A percentile compares a stretch with the other conserved stretches of the same genome.
Evolutionary conservation across 2,888 invertebrate genomes (phyloP).

Genomic region (Chouioia cunea): DNA sequence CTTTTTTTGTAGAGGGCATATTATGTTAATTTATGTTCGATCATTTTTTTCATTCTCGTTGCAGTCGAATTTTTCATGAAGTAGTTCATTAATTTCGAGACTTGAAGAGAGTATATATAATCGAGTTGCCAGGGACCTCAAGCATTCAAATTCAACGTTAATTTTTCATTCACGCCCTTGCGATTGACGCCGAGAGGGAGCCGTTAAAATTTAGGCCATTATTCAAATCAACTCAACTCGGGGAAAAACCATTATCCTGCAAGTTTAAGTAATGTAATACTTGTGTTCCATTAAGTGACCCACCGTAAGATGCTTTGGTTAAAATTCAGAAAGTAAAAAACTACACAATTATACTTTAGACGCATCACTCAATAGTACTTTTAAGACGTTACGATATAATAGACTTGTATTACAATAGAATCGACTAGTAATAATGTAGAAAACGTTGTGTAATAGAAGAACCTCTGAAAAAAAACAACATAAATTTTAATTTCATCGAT

Average conservation of each 20-base stretch:
- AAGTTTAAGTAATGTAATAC: too few relatives aligned
- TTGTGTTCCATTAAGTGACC: too few relatives aligned
- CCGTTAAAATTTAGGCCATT: not conserved
- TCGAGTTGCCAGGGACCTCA: too few relatives aligned
- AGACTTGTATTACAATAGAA: constrained; percentile 4
- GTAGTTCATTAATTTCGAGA: too few relatives aligned
- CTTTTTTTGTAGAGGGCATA: not conserved
- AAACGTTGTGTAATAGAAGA: not conserved
- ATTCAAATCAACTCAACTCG: too few relatives aligned
- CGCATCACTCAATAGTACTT: not conserved
- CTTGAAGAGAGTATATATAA: too few relatives aligned
- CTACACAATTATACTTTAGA: too few relatives aligned
- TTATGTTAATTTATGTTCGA: not conserved
- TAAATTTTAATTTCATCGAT: constrained; percentile 6
- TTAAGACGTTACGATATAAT: constrained; percentile 4
- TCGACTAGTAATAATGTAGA: constrained; percentile 8
- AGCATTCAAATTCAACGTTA: too few relatives aligned
- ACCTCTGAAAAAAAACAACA: not conserved
- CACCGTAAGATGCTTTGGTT: too few relatives aligned
- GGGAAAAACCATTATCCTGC: too few relatives aligned
- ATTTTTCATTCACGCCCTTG: not conserved
- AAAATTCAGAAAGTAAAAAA: too few relatives aligned
- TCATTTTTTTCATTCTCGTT: constrained; percentile 12
- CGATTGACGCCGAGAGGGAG: constrained; percentile 8
- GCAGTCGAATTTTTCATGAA: not conserved